These are phyloP conservation scores for Aplidium turbinatum DNA, from an alignment of 23 tunicate genomes.

Conservation along the genomic window DNA sequence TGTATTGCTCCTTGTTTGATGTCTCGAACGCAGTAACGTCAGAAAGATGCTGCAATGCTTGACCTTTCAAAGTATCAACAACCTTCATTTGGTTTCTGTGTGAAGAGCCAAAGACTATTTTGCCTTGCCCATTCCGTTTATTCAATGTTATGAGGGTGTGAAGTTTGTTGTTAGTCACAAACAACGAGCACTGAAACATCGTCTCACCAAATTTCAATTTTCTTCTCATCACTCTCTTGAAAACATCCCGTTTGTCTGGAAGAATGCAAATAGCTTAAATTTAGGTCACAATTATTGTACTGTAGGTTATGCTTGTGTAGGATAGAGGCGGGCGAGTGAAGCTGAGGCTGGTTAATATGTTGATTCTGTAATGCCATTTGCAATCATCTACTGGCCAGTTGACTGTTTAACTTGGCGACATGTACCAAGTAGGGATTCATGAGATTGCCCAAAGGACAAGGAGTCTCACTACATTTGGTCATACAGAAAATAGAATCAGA, in stretches of 20 bases:
- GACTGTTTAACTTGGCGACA: neutral
- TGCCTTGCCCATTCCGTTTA: slow-evolving; percentile 57
- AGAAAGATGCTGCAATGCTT: slow-evolving; percentile 43
- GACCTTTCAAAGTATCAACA: slow-evolving; percentile 18
- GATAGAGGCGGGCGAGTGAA: no score
- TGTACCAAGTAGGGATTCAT: no score
- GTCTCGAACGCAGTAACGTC: slow-evolving; percentile 44
- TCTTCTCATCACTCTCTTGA: slow-evolving; percentile 60
- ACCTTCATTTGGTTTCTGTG: slow-evolving; percentile 50
- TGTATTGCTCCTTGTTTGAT: slow-evolving; percentile 22
- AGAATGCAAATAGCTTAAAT: neutral
- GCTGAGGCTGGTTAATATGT: neutral
- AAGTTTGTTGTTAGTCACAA: slow-evolving; percentile 41
- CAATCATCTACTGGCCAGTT: neutral
- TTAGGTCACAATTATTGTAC: no score
- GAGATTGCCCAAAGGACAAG: no score
- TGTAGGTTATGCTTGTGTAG: no score
- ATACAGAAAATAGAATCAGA: no score
- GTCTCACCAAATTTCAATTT: slow-evolving; percentile 49
- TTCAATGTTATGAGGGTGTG: slow-evolving; percentile 39
- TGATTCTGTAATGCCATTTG: neutral
- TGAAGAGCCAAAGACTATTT: slow-evolving; percentile 51
- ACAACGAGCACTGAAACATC: slow-evolving; percentile 60
- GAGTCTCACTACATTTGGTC: no score
- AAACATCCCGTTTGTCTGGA: slow-evolving; percentile 23